A percentile compares a stretch with the other conserved stretches of the same genome.
Evolutionary conservation across 2,113 vertebrate genomes (phyloP).

Genomic region (Tenrec ecaudatus): DNA sequence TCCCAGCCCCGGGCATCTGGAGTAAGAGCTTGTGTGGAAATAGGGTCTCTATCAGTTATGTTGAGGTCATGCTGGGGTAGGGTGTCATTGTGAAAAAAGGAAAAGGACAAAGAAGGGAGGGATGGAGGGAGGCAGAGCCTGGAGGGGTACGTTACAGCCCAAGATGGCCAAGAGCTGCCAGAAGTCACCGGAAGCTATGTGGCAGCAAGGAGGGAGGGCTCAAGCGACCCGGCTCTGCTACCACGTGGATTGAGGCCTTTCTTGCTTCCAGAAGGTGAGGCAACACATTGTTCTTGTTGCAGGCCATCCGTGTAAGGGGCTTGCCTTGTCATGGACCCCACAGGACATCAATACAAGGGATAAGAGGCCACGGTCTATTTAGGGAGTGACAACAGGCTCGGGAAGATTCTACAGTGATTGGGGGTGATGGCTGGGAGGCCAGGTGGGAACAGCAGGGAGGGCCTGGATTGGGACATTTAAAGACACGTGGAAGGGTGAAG

Average conservation of each 20-base stretch:
- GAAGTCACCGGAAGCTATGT: neutral
- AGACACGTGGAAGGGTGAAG: neutral
- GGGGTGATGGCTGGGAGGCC: neutral
- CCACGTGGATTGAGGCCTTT: neutral
- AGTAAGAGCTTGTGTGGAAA: neutral
- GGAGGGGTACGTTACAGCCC: neutral
- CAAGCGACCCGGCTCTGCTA: neutral
- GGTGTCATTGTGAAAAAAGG: neutral
- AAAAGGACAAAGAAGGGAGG: neutral
- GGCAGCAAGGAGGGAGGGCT: neutral
- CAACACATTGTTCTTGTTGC: neutral
- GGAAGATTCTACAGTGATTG: neutral
- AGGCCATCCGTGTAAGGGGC: neutral
- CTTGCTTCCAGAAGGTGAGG: neutral
- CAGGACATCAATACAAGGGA: neutral
- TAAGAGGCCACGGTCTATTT: neutral
- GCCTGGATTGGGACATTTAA: neutral
- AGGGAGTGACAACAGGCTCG: neutral
- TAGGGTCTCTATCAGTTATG: neutral
- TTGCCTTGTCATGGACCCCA: neutral
- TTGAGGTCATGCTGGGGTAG: neutral
- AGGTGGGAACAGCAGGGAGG: neutral
- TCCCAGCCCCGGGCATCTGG: neutral
- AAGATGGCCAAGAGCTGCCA: neutral
- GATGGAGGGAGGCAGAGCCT: neutral